Evolutionary conservation across 2,888 invertebrate genomes (phyloP), one percentile per base, ranked within the genome.

Genomic region (Xanthostigma xanthostigma): DNA sequence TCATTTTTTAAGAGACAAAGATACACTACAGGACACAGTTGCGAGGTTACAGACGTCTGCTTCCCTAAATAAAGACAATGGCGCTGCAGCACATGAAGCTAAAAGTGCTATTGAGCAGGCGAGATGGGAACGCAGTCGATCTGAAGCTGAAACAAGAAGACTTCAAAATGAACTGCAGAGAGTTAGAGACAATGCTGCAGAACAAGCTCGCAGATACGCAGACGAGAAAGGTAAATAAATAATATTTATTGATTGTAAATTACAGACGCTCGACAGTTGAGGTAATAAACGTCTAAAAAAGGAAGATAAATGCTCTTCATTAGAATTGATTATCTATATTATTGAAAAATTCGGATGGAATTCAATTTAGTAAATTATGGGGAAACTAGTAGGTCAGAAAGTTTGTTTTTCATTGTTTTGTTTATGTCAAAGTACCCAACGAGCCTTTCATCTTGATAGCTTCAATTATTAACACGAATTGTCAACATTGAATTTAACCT

Each of bases 131-230:
- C 81, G 84, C 58, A 79, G 76, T 45, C 81, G 81, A 54, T 73
- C 84, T 35, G 88, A 89, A 58, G 62, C 78, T 41, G 89, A 90
- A 68, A 74, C 86, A 11, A 74, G 84, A 4, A 72, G 87, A 48
- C 67, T 89, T 41, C 72, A 82, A 66, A 86, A 87, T 46, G 90
- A 90, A 56, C 64, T 89, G 49, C 80, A 84, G 46, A 73, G 84
- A 8, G 42, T 48, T 12, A 13, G 37, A 17, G 48, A 48, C 13
- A 48, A 43, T 36, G 14, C 33, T 12, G 17, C 43, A 4, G 48
- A 48, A 36, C 48, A 48, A 14, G 36, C 43, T n/a, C 36, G 48
- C 11, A 12, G 88, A 87, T 54, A 65, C 83, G 38, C 79, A 85
- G 1, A 82, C 43, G 89, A 88, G 57, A 84, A 86, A 52, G 75